Evolutionary conservation across 2,888 invertebrate genomes (phyloP).

Genomic region (Scaptomyza parva): DNA sequence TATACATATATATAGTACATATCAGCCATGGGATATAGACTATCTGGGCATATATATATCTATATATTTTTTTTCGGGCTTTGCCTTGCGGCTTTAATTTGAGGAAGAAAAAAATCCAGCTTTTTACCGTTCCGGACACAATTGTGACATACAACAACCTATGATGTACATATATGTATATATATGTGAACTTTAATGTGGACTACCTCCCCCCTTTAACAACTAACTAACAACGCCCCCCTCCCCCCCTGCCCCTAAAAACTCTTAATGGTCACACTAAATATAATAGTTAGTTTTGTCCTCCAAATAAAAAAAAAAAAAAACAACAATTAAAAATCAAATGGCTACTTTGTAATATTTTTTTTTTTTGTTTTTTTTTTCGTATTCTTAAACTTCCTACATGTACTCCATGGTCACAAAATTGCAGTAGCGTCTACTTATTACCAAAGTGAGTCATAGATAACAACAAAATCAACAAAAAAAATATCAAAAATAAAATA

Average conservation of each 20-base stretch:
- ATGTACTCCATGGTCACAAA: slow-evolving; percentile 3
- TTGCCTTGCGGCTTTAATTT: neutral
- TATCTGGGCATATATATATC: neutral
- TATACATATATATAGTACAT: neutral
- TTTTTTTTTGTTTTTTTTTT: neutral
- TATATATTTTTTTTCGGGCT: too few species aligned
- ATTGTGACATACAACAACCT: neutral
- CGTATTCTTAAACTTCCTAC: slow-evolving; percentile 4
- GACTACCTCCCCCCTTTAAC: neutral
- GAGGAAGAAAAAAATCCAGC: neutral
- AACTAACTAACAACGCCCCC: neutral
- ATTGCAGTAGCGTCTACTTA: slow-evolving; percentile 10
- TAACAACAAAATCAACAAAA: too few species aligned
- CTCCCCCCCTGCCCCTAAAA: neutral
- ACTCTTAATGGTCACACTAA: neutral
- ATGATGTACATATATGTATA: neutral
- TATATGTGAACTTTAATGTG: neutral
- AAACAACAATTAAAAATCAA: neutral
- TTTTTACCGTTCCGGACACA: too few species aligned
- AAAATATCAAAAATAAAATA: too few species aligned
- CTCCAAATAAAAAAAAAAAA: neutral
- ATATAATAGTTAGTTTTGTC: neutral
- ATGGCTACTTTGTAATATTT: slow-evolving; percentile 3
- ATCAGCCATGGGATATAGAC: too few species aligned
- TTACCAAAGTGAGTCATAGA: slow-evolving; percentile 11